Evolutionary conservation across 2,113 vertebrate species (phyloP).

Genomic region (Clarias macrocephalus): DNA sequence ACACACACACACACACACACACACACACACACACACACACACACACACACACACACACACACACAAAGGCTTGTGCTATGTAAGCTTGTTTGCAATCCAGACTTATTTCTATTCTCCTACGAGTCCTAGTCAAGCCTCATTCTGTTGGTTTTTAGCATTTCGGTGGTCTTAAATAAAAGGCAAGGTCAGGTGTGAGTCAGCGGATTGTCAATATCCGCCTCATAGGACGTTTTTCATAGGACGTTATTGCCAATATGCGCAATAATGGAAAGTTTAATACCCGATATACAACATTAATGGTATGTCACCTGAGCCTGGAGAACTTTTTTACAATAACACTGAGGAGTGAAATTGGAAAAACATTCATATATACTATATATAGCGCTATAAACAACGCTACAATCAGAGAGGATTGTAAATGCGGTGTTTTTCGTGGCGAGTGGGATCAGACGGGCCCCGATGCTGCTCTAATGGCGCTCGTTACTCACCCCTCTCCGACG

Average conservation of each 20-base stretch:
- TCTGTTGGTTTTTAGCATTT: not conserved
- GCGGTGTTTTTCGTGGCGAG: conserved; percentile 3
- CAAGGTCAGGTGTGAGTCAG: not conserved
- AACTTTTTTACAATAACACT: not conserved
- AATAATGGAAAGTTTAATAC: not conserved
- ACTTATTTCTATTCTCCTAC: not conserved
- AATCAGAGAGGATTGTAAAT: conserved; percentile 26
- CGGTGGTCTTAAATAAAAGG: not conserved
- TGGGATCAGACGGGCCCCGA: conserved; percentile 39
- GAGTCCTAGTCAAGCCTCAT: not conserved
- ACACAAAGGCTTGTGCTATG: not conserved
- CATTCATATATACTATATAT: not conserved
- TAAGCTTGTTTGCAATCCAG: not conserved
- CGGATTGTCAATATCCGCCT: not conserved
- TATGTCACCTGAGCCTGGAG: not conserved
- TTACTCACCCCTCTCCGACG: conserved; percentile 95
- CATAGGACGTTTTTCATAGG: not conserved
- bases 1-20: not conserved
- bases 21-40: too few species aligned
- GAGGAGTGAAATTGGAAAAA: not conserved
- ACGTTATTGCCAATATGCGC: not conserved
- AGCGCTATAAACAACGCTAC: conserved; percentile 2
- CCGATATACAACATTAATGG: not conserved
- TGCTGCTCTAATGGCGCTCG: conserved; percentile 58
- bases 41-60: not conserved